A percentile compares a stretch with the other conserved stretches of the same genome.
Conservation (phyloP, 2,113 vertebrate species). For the Spea bombifrons region DNA sequence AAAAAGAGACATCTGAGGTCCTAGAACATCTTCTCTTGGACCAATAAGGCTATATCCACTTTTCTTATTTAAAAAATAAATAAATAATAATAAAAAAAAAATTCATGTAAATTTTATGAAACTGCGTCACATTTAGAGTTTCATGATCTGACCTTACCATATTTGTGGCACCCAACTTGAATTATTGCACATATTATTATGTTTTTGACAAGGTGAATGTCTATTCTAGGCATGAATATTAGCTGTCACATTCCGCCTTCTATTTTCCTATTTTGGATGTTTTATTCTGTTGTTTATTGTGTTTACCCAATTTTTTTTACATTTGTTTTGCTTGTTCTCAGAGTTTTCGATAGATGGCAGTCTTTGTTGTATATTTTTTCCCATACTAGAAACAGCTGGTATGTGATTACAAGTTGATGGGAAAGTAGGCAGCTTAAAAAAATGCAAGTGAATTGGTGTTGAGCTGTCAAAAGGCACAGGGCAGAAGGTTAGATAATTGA, state of each 20-base stretch:
- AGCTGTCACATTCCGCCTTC: neutral
- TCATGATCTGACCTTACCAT: too few relatives aligned
- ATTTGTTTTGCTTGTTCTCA: slow-evolving; percentile 65
- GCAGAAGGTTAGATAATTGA: slow-evolving; percentile 63
- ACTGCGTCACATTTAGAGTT: too few relatives aligned
- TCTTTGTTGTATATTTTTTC: slow-evolving; percentile 70
- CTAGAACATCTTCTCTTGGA: too few relatives aligned
- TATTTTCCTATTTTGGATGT: neutral
- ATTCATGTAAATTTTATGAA: too few relatives aligned
- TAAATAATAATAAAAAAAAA: too few relatives aligned
- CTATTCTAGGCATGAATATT: too few relatives aligned
- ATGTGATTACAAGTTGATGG: slow-evolving; percentile 69
- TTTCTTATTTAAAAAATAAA: too few relatives aligned
- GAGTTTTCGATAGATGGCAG: slow-evolving; percentile 77
- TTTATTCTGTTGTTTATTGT: slow-evolving; percentile 60
- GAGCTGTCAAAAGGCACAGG: slow-evolving; percentile 64
- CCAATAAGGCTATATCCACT: too few relatives aligned
- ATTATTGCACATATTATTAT: too few relatives aligned
- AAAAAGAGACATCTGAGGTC: too few relatives aligned
- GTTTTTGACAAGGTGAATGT: too few relatives aligned
- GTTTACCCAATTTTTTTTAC: slow-evolving; percentile 58
- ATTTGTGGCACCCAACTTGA: too few relatives aligned
- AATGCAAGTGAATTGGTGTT: slow-evolving; percentile 62
- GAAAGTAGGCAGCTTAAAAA: slow-evolving; percentile 65
- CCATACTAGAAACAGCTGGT: slow-evolving; percentile 72